Percentiles rank a stretch among this genome's conserved stretches.
Conservation (phyloP, 2,113 vertebrate species). For the Megaleporinus macrocephalus region DNA sequence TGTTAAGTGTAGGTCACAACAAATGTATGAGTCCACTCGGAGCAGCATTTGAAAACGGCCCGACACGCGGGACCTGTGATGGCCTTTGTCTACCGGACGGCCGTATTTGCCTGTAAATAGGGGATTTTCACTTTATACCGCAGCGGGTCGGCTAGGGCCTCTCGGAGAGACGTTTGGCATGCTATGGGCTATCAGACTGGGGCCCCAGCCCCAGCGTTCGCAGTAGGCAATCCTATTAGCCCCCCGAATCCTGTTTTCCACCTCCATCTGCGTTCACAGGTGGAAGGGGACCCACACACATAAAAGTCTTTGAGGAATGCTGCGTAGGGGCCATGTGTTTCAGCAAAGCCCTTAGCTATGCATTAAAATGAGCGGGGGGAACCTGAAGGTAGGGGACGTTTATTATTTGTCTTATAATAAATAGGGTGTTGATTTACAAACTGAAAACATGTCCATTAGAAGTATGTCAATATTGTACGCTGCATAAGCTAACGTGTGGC, state of each 20-base stretch:
- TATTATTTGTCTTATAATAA: neutral
- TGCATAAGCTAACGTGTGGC: too few relatives aligned
- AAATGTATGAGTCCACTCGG: neutral
- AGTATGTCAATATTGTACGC: too few relatives aligned
- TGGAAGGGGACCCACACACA: conserved; percentile 8
- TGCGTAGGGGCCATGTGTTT: conserved; percentile 29
- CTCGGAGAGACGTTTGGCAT: conserved; percentile 7
- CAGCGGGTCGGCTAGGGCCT: neutral
- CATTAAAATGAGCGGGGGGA: neutral
- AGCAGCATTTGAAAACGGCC: neutral
- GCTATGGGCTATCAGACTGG: conserved; percentile 21
- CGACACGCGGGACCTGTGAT: neutral
- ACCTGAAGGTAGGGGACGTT: neutral
- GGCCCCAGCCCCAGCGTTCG: too few relatives aligned
- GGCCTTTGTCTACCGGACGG: neutral
- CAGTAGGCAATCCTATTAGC: conserved; percentile 50
- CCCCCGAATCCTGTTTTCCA: conserved; percentile 45
- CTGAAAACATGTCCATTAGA: too few relatives aligned
- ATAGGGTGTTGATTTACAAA: too few relatives aligned
- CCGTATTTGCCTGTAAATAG: conserved; percentile 22
- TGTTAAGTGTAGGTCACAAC: conserved; percentile 39
- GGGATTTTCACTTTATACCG: conserved; percentile 34
- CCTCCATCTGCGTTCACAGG: conserved; percentile 45
- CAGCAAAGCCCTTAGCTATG: conserved; percentile 7
- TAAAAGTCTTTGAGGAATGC: neutral